A percentile compares a stretch with the other conserved stretches of the same genome.
Evolutionary conservation across 2,888 invertebrate genomes (phyloP).

Genomic region (Abrostola triplasia): DNA sequence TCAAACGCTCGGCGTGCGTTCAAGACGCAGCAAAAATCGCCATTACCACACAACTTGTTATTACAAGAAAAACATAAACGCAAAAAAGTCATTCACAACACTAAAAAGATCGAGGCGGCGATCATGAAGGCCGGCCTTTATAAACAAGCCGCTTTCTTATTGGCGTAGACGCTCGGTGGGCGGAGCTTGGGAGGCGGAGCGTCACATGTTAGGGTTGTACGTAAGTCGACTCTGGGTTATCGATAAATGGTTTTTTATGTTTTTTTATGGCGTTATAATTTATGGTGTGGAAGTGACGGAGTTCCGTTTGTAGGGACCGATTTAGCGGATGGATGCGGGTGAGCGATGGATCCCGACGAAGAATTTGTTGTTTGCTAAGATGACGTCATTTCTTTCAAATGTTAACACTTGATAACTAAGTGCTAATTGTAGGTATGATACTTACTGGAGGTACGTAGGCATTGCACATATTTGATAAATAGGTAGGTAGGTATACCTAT

Average conservation of each 20-base stretch:
- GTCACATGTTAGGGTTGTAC: constrained; percentile 73
- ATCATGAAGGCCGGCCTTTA: constrained; percentile 68
- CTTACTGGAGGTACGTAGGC: too few relatives aligned
- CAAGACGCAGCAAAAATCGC: constrained; percentile 61
- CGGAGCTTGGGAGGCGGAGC: constrained; percentile 74
- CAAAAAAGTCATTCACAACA: constrained; percentile 83
- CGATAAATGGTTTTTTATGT: constrained; percentile 81
- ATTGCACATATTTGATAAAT: too few relatives aligned
- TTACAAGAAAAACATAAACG: constrained; percentile 75
- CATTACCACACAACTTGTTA: constrained; percentile 73
- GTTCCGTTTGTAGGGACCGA: constrained; percentile 69
- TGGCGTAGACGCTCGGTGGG: constrained; percentile 73
- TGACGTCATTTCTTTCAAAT: constrained; percentile 46
- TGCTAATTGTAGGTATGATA: too few relatives aligned
- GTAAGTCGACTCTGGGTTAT: constrained; percentile 70
- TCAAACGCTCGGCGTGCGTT: constrained; percentile 66
- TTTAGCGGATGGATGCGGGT: constrained; percentile 64
- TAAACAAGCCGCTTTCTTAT: constrained; percentile 64
- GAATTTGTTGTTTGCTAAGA: constrained; percentile 44
- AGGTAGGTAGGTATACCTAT: too few relatives aligned
- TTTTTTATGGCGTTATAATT: constrained; percentile 79
- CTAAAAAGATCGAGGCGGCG: constrained; percentile 79
- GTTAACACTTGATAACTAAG: constrained; percentile 31
- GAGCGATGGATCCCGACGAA: constrained; percentile 65
- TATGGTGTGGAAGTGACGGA: constrained; percentile 79